Base-by-base conservation (phyloP, 2,113 vertebrate genomes). In the Lepus europaeus region DNA sequence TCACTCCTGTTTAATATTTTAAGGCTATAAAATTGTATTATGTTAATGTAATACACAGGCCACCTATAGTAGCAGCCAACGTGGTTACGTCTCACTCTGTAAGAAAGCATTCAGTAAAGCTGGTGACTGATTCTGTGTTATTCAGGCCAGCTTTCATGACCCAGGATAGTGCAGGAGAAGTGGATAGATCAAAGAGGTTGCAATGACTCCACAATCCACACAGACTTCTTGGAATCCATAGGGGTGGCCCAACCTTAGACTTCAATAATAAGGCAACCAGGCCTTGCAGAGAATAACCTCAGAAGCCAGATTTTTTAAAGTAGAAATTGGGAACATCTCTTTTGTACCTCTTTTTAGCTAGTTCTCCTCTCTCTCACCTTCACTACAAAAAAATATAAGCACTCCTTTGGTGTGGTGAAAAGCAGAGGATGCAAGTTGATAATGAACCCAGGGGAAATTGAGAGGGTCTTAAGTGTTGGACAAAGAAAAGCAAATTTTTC, bases 1-100 rank as follows among this genome's bases (percentile, higher is more conserved):
- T 97, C 89, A 89, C 97, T 98, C 96, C 96, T 97, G 51, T 97
- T 98, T 98, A 98, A 97, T 97, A 97, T 98, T 96, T 98, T 97
- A 97, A 97, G 97, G 93, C 96, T 97, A 97, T 97, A 97, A 97
- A 98, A 96, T 95, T 97, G n/a, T 82, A 97, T 98, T 98, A 97
- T 97, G 97, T 96, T 97, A 98, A 97, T 98, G 89, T 94, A 97
- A 98, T 87, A 66, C 90, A 95, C 79, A 95, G 94, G 95, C 87
- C 96, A 98, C 96, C 97, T 96, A 97, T 96, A 98, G 97, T 74
- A 56, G 92, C 97, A 96, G 92, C 95, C 97, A 97, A 98, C 97
- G 91, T 98, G 94, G 97, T 97, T 97, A 97, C 95, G 93, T 95
- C 95, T 98, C 78, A 93, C 96, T 97, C 90, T 93, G 96, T 90